A percentile compares a stretch with the other conserved stretches of the same genome.
Conservation (phyloP, 2,888 invertebrate species). For the Mystacides longicornis region DNA sequence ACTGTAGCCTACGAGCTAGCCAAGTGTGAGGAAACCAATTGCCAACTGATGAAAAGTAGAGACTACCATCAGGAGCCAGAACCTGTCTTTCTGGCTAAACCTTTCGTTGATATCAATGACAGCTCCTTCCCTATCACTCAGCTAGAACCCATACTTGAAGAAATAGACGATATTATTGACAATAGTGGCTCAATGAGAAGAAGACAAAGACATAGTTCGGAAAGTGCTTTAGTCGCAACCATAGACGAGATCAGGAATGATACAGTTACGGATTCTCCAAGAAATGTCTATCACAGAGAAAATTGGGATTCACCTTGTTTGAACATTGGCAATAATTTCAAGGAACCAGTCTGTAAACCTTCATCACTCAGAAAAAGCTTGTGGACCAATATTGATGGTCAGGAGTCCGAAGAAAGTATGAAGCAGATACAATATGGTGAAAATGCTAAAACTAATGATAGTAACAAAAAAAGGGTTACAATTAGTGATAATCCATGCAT, state of each 20-base stretch:
- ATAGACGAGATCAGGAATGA: constrained; percentile 56
- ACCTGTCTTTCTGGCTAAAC: constrained; percentile 47
- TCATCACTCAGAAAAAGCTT: constrained; percentile 25
- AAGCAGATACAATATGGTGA: not conserved
- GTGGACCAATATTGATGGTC: constrained; percentile 37
- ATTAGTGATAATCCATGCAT: constrained; percentile 3
- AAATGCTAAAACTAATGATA: not conserved
- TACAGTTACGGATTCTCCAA: constrained; percentile 50
- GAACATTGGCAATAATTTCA: constrained; percentile 26
- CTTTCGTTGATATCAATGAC: constrained; percentile 48
- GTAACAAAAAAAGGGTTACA: not conserved
- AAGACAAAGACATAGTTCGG: constrained; percentile 41
- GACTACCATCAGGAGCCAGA: constrained; percentile 27
- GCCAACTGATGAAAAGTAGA: constrained; percentile 14
- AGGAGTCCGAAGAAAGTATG: too few relatives aligned
- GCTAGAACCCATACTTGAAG: constrained; percentile 50
- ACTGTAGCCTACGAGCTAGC: constrained; percentile 44
- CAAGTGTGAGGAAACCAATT: constrained; percentile 36
- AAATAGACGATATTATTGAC: constrained; percentile 49
- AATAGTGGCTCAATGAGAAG: constrained; percentile 36
- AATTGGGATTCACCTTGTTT: constrained; percentile 43
- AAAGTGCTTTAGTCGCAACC: constrained; percentile 55
- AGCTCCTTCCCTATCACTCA: constrained; percentile 43
- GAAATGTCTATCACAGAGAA: constrained; percentile 49
- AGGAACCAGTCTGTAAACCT: constrained; percentile 33